A percentile compares a stretch with the other conserved stretches of the same genome.
Conservation (phyloP, 2,888 invertebrate species). For the Chymomyza amoena region DNA sequence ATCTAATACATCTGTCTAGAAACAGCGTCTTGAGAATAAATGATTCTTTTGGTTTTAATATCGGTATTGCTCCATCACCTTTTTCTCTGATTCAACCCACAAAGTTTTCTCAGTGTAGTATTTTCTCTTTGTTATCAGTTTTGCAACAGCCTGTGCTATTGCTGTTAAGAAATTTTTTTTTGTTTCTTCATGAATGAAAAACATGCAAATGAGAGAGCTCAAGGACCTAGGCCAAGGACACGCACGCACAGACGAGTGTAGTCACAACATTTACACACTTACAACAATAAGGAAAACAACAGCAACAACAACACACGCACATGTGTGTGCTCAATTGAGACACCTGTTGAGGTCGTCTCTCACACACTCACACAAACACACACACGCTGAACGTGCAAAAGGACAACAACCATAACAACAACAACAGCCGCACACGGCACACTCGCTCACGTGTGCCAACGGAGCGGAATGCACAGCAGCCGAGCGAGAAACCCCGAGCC, state of each 20-base stretch:
- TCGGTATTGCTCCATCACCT: not conserved
- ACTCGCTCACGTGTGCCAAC: not conserved
- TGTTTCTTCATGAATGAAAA: not conserved
- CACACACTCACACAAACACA: constrained; percentile 44
- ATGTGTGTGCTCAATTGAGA: constrained; percentile 46
- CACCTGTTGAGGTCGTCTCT: constrained; percentile 65
- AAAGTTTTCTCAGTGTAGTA: not conserved
- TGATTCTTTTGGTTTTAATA: no score
- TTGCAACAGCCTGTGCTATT: not conserved
- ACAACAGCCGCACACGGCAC: not conserved
- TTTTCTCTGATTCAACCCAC: not conserved
- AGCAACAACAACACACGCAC: constrained; percentile 23
- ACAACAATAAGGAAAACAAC: constrained; percentile 23
- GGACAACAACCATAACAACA: constrained; percentile 48
- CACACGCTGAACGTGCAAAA: constrained; percentile 58
- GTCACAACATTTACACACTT: constrained; percentile 42
- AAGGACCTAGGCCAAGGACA: constrained; percentile 17
- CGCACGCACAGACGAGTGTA: constrained; percentile 25
- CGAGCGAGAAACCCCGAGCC: not conserved
- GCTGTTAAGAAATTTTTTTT: not conserved
- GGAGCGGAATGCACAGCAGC: not conserved
- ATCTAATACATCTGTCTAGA: no score
- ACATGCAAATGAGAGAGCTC: constrained; percentile 1
- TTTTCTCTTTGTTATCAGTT: not conserved
- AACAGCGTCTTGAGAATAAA: no score